Evolutionary conservation across 2,113 vertebrate species (phyloP).

Genomic region (Percopsis transmontana): DNA sequence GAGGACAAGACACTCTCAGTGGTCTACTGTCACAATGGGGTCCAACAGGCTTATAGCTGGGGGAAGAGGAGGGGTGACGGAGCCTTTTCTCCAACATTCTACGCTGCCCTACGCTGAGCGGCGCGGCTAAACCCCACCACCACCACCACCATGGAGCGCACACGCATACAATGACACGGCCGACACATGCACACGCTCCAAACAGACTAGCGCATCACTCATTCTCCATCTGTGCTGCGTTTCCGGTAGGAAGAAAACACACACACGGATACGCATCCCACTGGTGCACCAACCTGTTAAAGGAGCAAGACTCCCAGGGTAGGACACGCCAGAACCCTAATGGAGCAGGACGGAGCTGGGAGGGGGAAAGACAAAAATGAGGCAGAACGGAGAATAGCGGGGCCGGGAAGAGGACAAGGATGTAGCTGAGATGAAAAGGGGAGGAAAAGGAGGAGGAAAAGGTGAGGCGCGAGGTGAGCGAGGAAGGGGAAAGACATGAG

Average conservation of each 20-base stretch:
- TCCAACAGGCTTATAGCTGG: constrained; percentile 68
- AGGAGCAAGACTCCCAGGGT: constrained; percentile 13
- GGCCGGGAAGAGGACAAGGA: background rate
- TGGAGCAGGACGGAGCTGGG: background rate
- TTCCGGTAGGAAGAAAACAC: too few species aligned
- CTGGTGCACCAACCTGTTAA: background rate
- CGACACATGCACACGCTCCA: too few species aligned
- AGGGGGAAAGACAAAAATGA: constrained; percentile 9
- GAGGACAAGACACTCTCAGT: constrained; percentile 52
- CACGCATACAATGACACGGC: background rate
- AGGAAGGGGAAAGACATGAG: constrained; percentile 26
- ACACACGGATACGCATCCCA: constrained; percentile 3
- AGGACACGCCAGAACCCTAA: background rate
- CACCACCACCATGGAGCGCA: constrained; percentile 20
- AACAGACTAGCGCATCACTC: too few species aligned
- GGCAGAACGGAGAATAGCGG: constrained; percentile 10
- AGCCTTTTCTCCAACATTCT: constrained; percentile 69
- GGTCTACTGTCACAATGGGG: constrained; percentile 72
- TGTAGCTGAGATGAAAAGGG: constrained; percentile 14
- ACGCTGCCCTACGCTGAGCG: constrained; percentile 45
- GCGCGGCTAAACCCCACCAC: constrained; percentile 19
- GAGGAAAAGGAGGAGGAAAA: constrained; percentile 22
- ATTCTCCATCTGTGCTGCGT: too few species aligned
- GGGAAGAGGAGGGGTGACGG: constrained; percentile 23
- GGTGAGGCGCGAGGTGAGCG: constrained; percentile 6